A percentile compares a stretch with the other conserved stretches of the same genome.
Conservation (phyloP, 2,888 invertebrate genomes). For the Drosophila helvetica region DNA sequence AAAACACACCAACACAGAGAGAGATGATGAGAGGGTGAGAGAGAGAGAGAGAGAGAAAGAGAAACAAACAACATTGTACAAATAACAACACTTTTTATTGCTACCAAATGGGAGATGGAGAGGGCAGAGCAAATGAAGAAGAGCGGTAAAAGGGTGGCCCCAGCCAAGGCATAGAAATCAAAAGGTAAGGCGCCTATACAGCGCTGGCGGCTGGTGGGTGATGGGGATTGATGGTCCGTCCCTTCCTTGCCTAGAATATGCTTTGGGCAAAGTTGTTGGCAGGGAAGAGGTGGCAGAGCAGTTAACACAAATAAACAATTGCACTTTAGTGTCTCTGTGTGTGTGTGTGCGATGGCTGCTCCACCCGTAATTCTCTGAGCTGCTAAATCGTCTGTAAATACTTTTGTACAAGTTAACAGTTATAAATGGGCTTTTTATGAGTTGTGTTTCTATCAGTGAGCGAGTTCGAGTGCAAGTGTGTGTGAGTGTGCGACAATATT, state of each 20-base stretch:
- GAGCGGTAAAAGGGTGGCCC: conserved; percentile 2
- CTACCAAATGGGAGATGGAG: conserved; percentile 43
- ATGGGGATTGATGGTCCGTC: background rate
- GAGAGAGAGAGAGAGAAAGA: conserved; percentile 27
- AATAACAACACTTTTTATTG: conserved; percentile 66
- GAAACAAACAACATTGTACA: conserved; percentile 64
- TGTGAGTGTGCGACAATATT: conserved; percentile 70
- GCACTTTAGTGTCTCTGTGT: conserved; percentile 55
- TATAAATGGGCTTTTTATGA: conserved; percentile 79
- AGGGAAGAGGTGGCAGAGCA: background rate
- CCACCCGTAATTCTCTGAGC: conserved; percentile 71
- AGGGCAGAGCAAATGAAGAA: conserved; percentile 27
- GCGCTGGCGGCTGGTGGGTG: too few species aligned
- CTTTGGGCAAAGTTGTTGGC: background rate
- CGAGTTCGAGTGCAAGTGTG: conserved; percentile 8
- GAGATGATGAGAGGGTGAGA: too few species aligned
- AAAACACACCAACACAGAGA: conserved; percentile 44
- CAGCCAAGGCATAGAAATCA: background rate
- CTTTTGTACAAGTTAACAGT: conserved; percentile 78
- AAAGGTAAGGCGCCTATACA: background rate
- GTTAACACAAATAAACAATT: conserved; percentile 71
- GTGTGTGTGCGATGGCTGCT: conserved; percentile 40
- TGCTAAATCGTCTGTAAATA: conserved; percentile 78
- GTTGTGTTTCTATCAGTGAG: conserved; percentile 43
- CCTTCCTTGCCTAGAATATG: background rate